Base-by-base conservation (phyloP, 2,888 invertebrate genomes). In the Lomographa bimaculata region DNA sequence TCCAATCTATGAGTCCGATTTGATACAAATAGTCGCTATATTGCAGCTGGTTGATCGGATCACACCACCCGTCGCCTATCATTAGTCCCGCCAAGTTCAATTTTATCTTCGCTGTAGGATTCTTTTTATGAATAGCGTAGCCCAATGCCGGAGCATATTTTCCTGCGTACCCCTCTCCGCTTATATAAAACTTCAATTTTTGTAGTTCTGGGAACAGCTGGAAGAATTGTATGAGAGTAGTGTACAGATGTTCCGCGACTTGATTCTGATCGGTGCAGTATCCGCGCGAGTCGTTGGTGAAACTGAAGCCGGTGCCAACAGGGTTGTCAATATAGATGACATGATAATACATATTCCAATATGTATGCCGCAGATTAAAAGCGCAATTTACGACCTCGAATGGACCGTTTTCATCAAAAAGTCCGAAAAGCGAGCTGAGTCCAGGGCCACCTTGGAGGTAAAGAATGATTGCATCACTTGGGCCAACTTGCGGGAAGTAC, bases 311-410 rank as follows among this genome's bases (percentile, higher is more conserved):
- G 1, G 96, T 94, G 1, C 97, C 96, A 0, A 96, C 97, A 0
- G 98, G 98, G 74, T 96, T 98, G 73, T 98, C 98, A 40, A 98
- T 94, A 71, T 95, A 98, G 33, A 98, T 90, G 20, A 98, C 77
- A 55, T 94, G 93, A 70, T 96, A 95, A 3, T 92, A 91, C 16
- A 91, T 79, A 34, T 92, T 93, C 97, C 97, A 98, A 3, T 94
- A 91, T 55, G 93, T 93, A 56, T 94, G 91, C 16, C 96, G 90
- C 46, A 91, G 79, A 46, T 85, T 79, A 27, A 94, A 71, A 54
- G 57, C 71, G 1, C 54, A 54, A 7, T 68, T 58, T 5, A 70
- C 56, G 0, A 82, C 79, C 53, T 68, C 67, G 0, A 87, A 42
- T 0, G 97, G 97, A 0, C 98, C 95, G 68, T 96, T 94, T 80